Percentiles rank a stretch among this genome's conserved stretches.
These are phyloP conservation scores for Anguilla pacifica DNA, from an alignment of 2,797 vertebrate genomes.

Conservation along the genomic window DNA sequence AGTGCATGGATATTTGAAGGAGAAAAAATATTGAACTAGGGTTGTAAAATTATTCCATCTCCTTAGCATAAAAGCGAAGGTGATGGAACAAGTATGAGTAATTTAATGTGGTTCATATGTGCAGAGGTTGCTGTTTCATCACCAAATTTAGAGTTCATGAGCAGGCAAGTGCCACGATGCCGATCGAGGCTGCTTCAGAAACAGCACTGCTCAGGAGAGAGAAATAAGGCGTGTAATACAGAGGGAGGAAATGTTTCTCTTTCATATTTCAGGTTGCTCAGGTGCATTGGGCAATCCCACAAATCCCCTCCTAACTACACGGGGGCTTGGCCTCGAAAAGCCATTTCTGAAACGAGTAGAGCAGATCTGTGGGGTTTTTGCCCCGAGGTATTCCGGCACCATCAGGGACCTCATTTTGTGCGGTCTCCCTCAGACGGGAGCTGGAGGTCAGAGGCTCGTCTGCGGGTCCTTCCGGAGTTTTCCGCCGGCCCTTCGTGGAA, in stretches of 20 bases:
- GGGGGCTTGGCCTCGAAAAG: conserved; percentile 22
- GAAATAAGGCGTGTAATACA: conserved; percentile 31
- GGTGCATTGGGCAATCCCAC: conserved; percentile 31
- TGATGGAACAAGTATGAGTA: too few relatives aligned
- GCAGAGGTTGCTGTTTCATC: conserved; percentile 30
- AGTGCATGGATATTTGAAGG: not conserved
- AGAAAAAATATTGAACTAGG: not conserved
- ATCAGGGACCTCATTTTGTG: conserved; percentile 5
- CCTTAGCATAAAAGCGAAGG: conserved; percentile 3
- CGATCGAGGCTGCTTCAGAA: conserved; percentile 30
- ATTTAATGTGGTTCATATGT: conserved; percentile 33
- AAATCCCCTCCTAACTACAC: conserved; percentile 29
- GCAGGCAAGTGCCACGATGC: conserved; percentile 20
- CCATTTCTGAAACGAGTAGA: conserved; percentile 16
- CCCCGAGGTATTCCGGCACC: conserved; percentile 15
- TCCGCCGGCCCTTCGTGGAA: not conserved
- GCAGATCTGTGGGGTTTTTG: conserved; percentile 27
- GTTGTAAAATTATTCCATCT: conserved; percentile 5
- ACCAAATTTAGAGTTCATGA: conserved; percentile 9
- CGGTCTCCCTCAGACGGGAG: conserved; percentile 19
- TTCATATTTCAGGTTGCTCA: conserved; percentile 31
- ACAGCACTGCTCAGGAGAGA: conserved; percentile 13
- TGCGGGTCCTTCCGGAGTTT: not conserved
- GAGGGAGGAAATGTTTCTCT: conserved; percentile 27
- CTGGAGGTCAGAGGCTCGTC: conserved; percentile 2